Conservation (phyloP, 2,113 vertebrate species). For the Illadopsis cleaveri region DNA sequence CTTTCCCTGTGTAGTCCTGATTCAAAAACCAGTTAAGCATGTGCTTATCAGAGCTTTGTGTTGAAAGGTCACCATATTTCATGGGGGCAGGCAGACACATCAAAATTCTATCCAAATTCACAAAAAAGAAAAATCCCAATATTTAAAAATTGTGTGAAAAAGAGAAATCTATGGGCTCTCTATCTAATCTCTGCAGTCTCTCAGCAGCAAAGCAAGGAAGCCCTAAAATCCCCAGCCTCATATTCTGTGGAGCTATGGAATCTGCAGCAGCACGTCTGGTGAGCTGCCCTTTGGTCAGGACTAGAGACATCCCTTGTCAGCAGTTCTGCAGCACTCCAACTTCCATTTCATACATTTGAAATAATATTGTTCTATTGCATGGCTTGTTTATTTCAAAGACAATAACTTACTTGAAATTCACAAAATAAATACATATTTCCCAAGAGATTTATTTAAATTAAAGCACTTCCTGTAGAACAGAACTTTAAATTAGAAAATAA, state of each 20-base stretch:
- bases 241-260: not conserved
- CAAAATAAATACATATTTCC: slow-evolving; percentile 10
- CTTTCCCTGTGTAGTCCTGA: not conserved
- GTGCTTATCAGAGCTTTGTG: not conserved
- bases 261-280: not conserved
- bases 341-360: not conserved
- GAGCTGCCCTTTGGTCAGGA: not conserved
- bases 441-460: slow-evolving; percentile 49
- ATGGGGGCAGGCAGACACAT: not conserved
- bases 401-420: slow-evolving; percentile 52
- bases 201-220: not conserved
- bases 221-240: not conserved
- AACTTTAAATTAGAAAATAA: slow-evolving; percentile 59
- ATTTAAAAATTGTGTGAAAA: not conserved
- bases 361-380: not conserved
- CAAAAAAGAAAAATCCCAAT: not conserved
- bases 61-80: not conserved
- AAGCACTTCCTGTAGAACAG: slow-evolving; percentile 48
- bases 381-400: not conserved
- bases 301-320: not conserved
- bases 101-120: not conserved
- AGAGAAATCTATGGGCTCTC: not conserved
- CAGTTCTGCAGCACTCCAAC: not conserved
- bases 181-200: not conserved
- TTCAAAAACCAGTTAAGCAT: not conserved